Percentiles rank a stretch among this genome's conserved stretches.
Evolutionary conservation across 2,888 invertebrate genomes (phyloP).

Genomic region (Cinara cedri): DNA sequence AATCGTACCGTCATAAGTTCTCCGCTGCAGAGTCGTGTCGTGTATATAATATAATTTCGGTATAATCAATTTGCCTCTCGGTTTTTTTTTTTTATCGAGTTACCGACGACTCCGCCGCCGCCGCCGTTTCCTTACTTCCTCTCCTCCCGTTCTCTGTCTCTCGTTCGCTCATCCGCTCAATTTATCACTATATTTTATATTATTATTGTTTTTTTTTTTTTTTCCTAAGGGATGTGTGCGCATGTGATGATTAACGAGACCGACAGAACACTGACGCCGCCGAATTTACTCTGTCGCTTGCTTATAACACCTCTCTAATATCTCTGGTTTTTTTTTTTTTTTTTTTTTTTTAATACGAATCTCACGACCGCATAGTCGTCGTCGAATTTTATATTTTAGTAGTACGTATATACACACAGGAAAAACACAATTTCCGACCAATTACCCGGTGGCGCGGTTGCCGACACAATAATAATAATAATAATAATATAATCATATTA

Average conservation of each 20-base stretch:
- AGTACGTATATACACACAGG: constrained; percentile 11
- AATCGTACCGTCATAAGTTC: background rate
- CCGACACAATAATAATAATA: too few species aligned
- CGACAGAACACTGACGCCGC: constrained; percentile 16
- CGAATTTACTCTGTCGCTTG: background rate
- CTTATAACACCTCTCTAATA: too few species aligned
- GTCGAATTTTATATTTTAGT: background rate
- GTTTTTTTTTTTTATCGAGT: too few species aligned
- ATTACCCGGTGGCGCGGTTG: constrained; percentile 22
- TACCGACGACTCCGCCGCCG: constrained; percentile 1
- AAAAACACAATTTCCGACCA: constrained; percentile 33
- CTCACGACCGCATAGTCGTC: background rate
- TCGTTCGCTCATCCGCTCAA: background rate
- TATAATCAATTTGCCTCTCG: constrained; percentile 36
- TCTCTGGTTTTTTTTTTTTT: background rate
- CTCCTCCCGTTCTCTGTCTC: background rate
- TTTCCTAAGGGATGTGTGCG: background rate
- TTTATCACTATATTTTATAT: constrained; percentile 21
- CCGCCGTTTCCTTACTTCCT: background rate
- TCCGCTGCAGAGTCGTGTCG: background rate
- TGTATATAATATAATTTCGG: constrained; percentile 20
- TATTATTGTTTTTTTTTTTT: background rate
- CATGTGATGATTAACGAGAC: constrained; percentile 34
- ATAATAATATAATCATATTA: constrained; percentile 8
- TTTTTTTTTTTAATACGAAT: background rate